These are phyloP conservation scores for Bombus vancouverensis DNA, from an alignment of 1,140 invertebrate genomes.

Conservation along the genomic window DNA sequence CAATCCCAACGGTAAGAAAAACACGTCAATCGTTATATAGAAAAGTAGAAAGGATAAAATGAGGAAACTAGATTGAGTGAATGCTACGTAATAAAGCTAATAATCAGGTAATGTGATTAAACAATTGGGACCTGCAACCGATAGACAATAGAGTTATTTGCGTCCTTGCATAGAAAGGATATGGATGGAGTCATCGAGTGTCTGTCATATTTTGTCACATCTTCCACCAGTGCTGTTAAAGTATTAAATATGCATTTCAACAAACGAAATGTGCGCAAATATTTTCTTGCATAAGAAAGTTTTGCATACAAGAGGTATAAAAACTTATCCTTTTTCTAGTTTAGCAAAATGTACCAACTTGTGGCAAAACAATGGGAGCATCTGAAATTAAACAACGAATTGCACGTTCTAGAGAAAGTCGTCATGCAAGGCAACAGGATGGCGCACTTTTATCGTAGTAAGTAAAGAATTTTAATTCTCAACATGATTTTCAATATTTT, in stretches of 20 bases:
- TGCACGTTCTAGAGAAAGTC: background rate
- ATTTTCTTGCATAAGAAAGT: rapidly evolving
- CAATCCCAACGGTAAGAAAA: background rate
- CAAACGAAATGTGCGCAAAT: background rate
- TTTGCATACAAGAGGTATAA: rapidly evolving
- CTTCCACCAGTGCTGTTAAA: background rate
- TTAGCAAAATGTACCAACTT: background rate
- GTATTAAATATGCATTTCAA: background rate
- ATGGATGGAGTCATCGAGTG: background rate
- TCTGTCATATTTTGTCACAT: background rate
- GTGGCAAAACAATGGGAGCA: background rate
- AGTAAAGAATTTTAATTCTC: background rate
- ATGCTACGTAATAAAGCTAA: background rate
- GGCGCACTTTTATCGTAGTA: background rate
- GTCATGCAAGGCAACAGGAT: background rate
- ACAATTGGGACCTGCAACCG: background rate
- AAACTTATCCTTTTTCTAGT: background rate
- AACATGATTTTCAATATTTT: background rate
- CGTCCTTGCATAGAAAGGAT: background rate
- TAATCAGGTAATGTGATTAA: background rate
- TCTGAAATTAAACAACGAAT: background rate
- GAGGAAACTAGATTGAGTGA: background rate
- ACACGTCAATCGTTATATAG: background rate
- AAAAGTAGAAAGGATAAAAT: background rate
- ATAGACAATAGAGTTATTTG: background rate